A percentile compares a stretch with the other conserved stretches of the same genome.
These are phyloP conservation scores for Drosophila pseudotalamancana DNA, from an alignment of 2,888 invertebrate genomes.

Conservation along the genomic window DNA sequence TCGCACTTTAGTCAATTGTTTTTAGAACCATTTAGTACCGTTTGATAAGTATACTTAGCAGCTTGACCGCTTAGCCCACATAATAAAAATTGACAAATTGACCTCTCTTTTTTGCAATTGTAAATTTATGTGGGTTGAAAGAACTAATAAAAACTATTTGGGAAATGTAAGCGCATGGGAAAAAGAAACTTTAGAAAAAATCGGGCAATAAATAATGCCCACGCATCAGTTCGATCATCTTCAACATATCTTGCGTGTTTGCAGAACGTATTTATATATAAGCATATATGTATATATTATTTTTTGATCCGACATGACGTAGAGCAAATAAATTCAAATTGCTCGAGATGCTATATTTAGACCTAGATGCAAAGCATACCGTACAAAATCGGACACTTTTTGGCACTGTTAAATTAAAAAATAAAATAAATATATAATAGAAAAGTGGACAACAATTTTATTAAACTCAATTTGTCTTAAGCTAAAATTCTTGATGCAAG, in stretches of 20 bases:
- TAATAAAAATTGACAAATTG: slow-evolving; percentile 11
- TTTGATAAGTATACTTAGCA: not conserved
- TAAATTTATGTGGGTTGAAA: slow-evolving; percentile 7
- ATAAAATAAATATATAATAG: not conserved
- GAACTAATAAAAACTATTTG: slow-evolving; percentile 14
- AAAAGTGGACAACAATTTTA: not conserved
- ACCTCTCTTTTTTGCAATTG: not conserved
- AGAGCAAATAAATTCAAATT: slow-evolving; percentile 26
- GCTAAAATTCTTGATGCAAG: not conserved
- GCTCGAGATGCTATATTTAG: slow-evolving; percentile 16
- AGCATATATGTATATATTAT: no score
- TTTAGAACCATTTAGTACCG: not conserved
- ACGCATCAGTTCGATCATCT: slow-evolving; percentile 20
- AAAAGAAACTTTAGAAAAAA: slow-evolving; percentile 10
- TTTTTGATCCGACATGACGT: slow-evolving; percentile 21
- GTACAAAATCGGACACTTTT: slow-evolving; percentile 4
- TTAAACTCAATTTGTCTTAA: not conserved
- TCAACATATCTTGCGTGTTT: slow-evolving; percentile 14
- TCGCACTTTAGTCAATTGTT: not conserved
- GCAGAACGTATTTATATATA: not conserved
- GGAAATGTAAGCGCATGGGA: not conserved
- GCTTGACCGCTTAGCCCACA: slow-evolving; percentile 13
- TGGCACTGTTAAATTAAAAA: not conserved
- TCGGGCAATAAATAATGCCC: slow-evolving; percentile 27
- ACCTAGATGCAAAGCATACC: not conserved